Conservation (phyloP, 2,113 vertebrate genomes). For the Nanorana parkeri region DNA sequence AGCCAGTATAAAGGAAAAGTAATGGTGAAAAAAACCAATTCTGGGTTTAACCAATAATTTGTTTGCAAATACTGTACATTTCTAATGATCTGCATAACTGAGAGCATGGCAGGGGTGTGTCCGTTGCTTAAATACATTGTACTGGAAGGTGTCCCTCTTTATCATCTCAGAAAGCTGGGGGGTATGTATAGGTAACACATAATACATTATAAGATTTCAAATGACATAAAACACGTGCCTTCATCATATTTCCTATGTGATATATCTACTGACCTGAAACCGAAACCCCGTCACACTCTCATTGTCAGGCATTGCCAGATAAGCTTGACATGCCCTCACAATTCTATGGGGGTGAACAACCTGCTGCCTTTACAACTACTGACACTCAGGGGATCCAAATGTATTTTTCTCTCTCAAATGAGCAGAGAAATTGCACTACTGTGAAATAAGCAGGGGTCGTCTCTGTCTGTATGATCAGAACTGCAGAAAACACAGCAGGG, state of each 20-base stretch:
- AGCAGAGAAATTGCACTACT: slow-evolving; percentile 20
- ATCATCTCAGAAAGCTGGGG: too few species aligned
- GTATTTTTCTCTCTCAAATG: slow-evolving; percentile 51
- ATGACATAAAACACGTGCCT: background rate
- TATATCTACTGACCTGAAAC: slow-evolving; percentile 47
- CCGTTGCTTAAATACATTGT: too few species aligned
- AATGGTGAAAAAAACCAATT: too few species aligned
- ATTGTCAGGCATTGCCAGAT: background rate
- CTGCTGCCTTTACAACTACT: background rate
- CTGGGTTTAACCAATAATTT: too few species aligned
- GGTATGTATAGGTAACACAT: background rate
- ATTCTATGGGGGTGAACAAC: slow-evolving; percentile 22
- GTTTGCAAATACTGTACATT: too few species aligned
- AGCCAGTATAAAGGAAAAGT: too few species aligned
- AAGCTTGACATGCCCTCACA: slow-evolving; percentile 53
- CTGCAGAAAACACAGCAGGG: slow-evolving; percentile 15
- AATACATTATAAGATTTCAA: background rate
- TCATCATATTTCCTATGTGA: background rate
- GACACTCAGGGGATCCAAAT: slow-evolving; percentile 43
- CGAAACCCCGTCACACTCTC: slow-evolving; percentile 36
- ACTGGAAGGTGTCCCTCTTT: too few species aligned
- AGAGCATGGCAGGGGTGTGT: too few species aligned
- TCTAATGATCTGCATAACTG: too few species aligned
- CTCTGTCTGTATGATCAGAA: background rate
- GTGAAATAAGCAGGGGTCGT: slow-evolving; percentile 17